phyloP scores from a whole-genome alignment of 2,888 invertebrate species.

The Epistrophe eligans region DNA sequence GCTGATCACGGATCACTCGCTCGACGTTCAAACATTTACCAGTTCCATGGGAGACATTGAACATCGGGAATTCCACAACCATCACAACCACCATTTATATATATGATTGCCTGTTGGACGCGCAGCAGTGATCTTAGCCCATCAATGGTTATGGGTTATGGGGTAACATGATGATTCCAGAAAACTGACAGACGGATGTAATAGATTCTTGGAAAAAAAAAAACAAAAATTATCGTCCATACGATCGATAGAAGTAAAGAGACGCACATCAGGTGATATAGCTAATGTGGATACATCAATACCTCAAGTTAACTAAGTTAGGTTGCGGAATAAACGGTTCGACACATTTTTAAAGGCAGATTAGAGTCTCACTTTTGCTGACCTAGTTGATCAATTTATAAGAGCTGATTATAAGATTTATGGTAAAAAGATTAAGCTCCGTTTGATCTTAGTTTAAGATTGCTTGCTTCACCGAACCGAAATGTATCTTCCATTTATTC shows the following conservation, averaged over 20 bases:
- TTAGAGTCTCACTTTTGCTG: background rate
- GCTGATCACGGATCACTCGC: slow-evolving; percentile 56
- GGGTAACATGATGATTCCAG: slow-evolving; percentile 59
- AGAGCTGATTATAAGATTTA: no score
- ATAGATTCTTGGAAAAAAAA: slow-evolving; percentile 62
- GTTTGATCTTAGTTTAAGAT: no score
- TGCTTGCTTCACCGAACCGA: no score
- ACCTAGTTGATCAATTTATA: no score
- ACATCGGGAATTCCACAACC: slow-evolving; percentile 43
- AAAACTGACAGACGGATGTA: slow-evolving; percentile 66
- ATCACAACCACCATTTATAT: background rate
- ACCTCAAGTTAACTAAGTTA: background rate
- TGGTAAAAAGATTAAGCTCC: background rate
- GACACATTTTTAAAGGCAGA: slow-evolving; percentile 20
- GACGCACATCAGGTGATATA: slow-evolving; percentile 11
- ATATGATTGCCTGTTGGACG: slow-evolving; percentile 36
- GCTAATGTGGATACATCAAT: background rate
- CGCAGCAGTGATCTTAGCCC: slow-evolving; percentile 56
- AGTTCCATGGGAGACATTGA: slow-evolving; percentile 56
- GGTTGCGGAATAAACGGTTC: slow-evolving; percentile 19
- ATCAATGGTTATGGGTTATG: slow-evolving; percentile 77
- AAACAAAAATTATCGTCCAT: background rate
- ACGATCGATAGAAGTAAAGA: slow-evolving; percentile 4
- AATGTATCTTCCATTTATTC: no score
- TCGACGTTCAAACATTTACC: background rate